Evolutionary conservation across 2,797 vertebrate species (phyloP).

Genomic region (Eremophila alpestris): DNA sequence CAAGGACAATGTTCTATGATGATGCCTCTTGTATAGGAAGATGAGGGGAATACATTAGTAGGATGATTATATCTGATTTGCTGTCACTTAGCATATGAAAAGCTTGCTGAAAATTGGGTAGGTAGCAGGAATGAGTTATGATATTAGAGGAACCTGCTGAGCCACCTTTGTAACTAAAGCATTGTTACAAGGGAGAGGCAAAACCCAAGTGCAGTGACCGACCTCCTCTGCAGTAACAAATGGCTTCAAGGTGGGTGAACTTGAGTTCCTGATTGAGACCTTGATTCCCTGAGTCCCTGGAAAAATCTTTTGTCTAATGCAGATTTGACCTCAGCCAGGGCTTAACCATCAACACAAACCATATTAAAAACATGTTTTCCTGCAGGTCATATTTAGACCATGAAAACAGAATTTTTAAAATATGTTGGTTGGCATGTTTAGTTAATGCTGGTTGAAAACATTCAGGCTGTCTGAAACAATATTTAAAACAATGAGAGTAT

Average conservation of each 20-base stretch:
- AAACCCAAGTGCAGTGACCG: neutral
- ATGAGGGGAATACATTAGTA: neutral
- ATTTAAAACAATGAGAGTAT: neutral
- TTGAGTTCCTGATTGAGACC: no score
- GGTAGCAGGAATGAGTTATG: slow-evolving; percentile 11
- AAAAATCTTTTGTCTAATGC: neutral
- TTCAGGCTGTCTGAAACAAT: neutral
- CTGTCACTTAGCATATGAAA: slow-evolving; percentile 42
- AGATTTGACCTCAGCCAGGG: neutral
- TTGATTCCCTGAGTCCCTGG: neutral
- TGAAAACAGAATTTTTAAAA: neutral
- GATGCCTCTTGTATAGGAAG: neutral
- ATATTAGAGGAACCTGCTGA: slow-evolving; percentile 39
- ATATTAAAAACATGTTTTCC: neutral
- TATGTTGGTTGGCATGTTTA: neutral
- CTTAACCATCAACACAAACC: neutral
- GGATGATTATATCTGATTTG: slow-evolving; percentile 17
- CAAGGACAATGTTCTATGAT: neutral
- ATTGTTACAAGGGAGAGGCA: neutral
- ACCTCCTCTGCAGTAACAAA: neutral
- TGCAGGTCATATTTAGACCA: neutral
- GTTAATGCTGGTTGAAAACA: neutral
- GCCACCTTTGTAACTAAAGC: neutral
- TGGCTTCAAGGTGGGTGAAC: neutral
- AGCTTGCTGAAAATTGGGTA: slow-evolving; percentile 39